These are phyloP conservation scores for Selene dorsalis DNA, from an alignment of 2,797 vertebrate species.

Conservation along the genomic window DNA sequence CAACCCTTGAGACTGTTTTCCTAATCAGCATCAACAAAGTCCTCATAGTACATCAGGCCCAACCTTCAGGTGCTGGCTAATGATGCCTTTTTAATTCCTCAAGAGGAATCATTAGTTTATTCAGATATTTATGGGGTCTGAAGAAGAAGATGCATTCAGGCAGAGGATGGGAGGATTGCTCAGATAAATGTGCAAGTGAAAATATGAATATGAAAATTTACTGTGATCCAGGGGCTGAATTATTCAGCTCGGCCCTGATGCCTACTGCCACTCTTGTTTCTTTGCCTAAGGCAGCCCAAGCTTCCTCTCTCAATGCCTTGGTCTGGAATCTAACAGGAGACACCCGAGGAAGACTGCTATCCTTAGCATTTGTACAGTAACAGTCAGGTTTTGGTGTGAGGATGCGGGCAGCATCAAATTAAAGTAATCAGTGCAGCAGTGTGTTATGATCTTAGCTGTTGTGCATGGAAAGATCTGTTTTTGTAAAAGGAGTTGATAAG, in stretches of 20 bases:
- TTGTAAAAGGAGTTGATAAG: background rate
- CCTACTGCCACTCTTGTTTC: constrained; percentile 73
- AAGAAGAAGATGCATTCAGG: constrained; percentile 64
- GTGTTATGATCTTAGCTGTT: constrained; percentile 22
- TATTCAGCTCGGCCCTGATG: constrained; percentile 79
- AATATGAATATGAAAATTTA: constrained; percentile 79
- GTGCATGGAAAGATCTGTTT: constrained; percentile 3
- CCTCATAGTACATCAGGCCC: constrained; percentile 58
- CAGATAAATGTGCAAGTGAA: constrained; percentile 72
- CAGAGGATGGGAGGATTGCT: constrained; percentile 55
- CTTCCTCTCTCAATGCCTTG: constrained; percentile 51
- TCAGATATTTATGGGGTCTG: constrained; percentile 75
- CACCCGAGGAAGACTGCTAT: constrained; percentile 25
- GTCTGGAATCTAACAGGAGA: constrained; percentile 52
- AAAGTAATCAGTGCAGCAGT: constrained; percentile 8
- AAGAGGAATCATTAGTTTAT: constrained; percentile 78
- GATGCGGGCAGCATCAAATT: constrained; percentile 15
- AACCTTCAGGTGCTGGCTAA: constrained; percentile 74
- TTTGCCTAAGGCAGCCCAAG: constrained; percentile 65
- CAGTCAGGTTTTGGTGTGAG: constrained; percentile 13
- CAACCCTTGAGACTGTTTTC: constrained; percentile 58
- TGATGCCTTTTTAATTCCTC: constrained; percentile 77
- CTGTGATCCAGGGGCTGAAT: constrained; percentile 78
- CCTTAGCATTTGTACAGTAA: constrained; percentile 30
- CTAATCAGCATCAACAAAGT: constrained; percentile 70